These are phyloP conservation scores for Diploscapter pachys DNA, from an alignment of 1,140 invertebrate species.

Conservation along the genomic window DNA sequence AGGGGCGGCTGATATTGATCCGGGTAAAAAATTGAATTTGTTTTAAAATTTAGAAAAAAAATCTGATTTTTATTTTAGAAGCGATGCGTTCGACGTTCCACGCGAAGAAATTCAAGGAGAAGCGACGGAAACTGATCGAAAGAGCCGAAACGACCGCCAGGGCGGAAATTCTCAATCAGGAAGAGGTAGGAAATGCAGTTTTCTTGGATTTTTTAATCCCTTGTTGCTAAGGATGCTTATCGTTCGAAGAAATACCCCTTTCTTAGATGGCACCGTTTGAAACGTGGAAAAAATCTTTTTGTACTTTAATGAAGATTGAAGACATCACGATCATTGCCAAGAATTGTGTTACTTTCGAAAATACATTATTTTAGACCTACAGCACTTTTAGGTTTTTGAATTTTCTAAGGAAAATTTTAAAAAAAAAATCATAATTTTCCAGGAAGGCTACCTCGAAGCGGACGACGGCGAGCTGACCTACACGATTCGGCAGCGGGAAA, in stretches of 20 bases:
- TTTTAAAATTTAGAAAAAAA: not conserved
- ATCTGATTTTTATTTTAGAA: not conserved
- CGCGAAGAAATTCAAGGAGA: conserved; percentile 39
- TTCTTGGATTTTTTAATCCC: too few relatives aligned
- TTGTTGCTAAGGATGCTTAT: too few relatives aligned
- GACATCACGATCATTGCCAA: too few relatives aligned
- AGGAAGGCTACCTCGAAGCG: conserved; percentile 53
- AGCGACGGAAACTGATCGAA: conserved; percentile 42
- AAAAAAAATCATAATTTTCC: conserved; percentile 6
- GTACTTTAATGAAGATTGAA: too few relatives aligned
- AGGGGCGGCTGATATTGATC: conserved; percentile 25
- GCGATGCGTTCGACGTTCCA: conserved; percentile 32
- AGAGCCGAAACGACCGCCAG: conserved; percentile 42
- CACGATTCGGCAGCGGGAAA: conserved; percentile 77
- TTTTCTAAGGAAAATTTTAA: not conserved
- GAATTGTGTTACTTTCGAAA: too few relatives aligned
- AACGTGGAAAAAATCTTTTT: too few relatives aligned
- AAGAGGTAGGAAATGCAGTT: conserved; percentile 25
- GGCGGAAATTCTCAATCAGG: conserved; percentile 46
- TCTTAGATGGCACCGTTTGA: too few relatives aligned
- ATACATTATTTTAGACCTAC: not conserved
- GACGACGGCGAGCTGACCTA: conserved; percentile 77
- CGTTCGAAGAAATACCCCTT: too few relatives aligned
- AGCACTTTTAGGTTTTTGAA: conserved; percentile 19
- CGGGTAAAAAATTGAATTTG: not conserved